Evolutionary conservation across 1,140 invertebrate species (phyloP).

Genomic region (Ectropis grisescens): DNA sequence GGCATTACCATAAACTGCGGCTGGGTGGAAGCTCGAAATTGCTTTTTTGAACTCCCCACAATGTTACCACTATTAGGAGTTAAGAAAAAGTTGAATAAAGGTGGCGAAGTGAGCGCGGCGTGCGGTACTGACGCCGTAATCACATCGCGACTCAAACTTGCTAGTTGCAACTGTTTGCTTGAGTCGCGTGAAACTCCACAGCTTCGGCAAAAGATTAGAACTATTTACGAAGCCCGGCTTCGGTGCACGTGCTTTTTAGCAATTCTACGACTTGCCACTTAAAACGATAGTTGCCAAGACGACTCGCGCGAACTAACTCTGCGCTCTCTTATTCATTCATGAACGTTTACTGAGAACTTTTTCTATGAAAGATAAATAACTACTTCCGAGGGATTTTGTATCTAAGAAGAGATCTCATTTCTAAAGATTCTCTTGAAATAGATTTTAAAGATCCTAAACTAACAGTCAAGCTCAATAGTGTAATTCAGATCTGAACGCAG

Average conservation of each 20-base stretch:
- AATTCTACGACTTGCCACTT: constrained; percentile 43
- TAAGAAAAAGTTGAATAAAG: constrained; percentile 58
- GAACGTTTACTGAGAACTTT: constrained; percentile 4
- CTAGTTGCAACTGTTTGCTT: too few relatives aligned
- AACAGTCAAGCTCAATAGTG: too few relatives aligned
- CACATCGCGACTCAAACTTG: constrained; percentile 32
- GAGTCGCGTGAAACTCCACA: constrained; percentile 30
- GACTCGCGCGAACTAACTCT: constrained; percentile 9
- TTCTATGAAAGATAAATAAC: too few relatives aligned
- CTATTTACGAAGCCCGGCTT: constrained; percentile 43
- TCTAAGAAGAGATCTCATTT: too few relatives aligned
- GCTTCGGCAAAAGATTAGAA: constrained; percentile 43
- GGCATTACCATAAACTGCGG: constrained; percentile 58
- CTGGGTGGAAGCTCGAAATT: constrained; percentile 42
- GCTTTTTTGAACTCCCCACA: constrained; percentile 63
- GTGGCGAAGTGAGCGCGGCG: constrained; percentile 26
- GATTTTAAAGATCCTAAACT: too few relatives aligned
- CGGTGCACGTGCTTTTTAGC: constrained; percentile 45
- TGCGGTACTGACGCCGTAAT: too few relatives aligned
- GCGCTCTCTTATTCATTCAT: constrained; percentile 18
- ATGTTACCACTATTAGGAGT: constrained; percentile 51
- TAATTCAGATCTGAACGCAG: too few relatives aligned
- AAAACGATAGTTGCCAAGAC: constrained; percentile 30
- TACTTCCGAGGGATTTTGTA: too few relatives aligned
- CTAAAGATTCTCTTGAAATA: too few relatives aligned